A percentile compares a stretch with the other conserved stretches of the same genome.
phyloP scores from a whole-genome alignment of 1,140 invertebrate species.

The Zaprionus ghesquierei region DNA sequence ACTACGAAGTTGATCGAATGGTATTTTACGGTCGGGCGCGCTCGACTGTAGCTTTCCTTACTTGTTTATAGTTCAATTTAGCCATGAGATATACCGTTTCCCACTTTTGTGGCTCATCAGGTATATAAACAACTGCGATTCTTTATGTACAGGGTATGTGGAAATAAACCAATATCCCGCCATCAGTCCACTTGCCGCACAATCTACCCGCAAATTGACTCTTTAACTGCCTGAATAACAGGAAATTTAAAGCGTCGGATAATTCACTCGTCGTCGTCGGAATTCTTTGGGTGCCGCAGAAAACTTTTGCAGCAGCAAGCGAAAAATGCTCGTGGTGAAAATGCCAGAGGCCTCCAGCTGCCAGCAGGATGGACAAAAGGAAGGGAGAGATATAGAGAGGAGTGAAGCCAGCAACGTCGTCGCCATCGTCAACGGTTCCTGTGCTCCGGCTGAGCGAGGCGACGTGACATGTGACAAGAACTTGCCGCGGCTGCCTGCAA shows the following conservation, averaged over 20 bases:
- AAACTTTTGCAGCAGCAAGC: conserved; percentile 35
- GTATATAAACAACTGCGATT: no score
- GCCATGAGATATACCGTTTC: no score
- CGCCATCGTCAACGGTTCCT: not conserved
- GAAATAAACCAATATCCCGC: no score
- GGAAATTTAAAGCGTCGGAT: conserved; percentile 27
- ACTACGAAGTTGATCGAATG: no score
- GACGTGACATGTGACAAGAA: conserved; percentile 79
- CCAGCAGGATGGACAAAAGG: conserved; percentile 1
- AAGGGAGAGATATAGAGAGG: not conserved
- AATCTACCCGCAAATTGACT: not conserved
- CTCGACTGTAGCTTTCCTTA: no score
- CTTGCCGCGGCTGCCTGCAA: conserved; percentile 62
- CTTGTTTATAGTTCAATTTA: no score
- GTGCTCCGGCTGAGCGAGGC: conserved; percentile 32
- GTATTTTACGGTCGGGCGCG: no score
- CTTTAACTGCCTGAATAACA: not conserved
- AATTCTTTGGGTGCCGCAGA: conserved; percentile 20
- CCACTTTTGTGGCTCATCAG: no score
- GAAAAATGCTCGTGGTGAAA: conserved; percentile 28
- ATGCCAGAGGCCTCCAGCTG: conserved; percentile 14
- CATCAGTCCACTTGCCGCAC: no score
- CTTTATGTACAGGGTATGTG: no score
- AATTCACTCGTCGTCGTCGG: conserved; percentile 19
- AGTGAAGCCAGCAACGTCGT: not conserved